Conservation (phyloP, 2,113 vertebrate genomes). For the Xiphophorus hellerii region DNA sequence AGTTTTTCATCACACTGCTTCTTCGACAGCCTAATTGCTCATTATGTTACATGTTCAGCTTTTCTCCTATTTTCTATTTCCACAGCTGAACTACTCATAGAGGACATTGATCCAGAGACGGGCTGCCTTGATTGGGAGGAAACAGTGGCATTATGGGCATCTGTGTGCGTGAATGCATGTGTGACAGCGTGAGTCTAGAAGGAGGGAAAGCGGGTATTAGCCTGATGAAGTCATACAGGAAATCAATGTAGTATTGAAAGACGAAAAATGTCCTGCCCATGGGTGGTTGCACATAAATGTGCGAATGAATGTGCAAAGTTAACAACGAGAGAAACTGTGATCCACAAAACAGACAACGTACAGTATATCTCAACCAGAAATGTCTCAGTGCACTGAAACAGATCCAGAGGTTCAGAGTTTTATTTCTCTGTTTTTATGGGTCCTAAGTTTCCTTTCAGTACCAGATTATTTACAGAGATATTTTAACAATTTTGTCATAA, state of each 20-base stretch:
- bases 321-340: constrained; percentile 62
- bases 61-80: constrained; percentile 62
- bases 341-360: not conserved
- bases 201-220: constrained; percentile 86
- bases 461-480: not conserved
- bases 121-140: constrained; percentile 70
- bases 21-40: constrained; percentile 54
- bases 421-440: constrained; percentile 12
- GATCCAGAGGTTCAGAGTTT: not conserved
- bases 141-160: constrained; percentile 84
- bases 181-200: constrained; percentile 78
- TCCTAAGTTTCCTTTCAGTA: not conserved
- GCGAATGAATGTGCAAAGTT: constrained; percentile 32
- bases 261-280: constrained; percentile 79
- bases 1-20: constrained; percentile 25
- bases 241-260: constrained; percentile 90
- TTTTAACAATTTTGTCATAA: too few relatives aligned
- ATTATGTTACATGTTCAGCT: constrained; percentile 63
- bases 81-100: constrained; percentile 66
- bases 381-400: not conserved
- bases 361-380: constrained; percentile 1
- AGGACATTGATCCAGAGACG: constrained; percentile 72
- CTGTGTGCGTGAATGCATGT: constrained; percentile 76
- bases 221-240: constrained; percentile 93
- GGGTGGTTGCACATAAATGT: constrained; percentile 66